Conservation (phyloP, 2,113 vertebrate genomes). For the Calyptommatus sinebrachiatus region DNA sequence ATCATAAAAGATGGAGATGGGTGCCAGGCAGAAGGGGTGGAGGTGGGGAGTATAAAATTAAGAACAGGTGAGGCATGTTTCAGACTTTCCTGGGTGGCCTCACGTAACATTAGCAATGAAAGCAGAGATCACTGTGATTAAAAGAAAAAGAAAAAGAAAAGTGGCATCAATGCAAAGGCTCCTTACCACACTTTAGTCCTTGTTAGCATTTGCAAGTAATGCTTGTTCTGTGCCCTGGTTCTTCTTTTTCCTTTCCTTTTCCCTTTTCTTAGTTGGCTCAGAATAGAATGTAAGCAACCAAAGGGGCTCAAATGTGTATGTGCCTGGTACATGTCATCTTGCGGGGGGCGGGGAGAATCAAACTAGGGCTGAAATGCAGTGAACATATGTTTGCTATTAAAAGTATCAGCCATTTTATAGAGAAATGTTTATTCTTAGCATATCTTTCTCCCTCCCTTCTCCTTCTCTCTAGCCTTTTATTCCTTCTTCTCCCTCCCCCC, state of each 20-base stretch:
- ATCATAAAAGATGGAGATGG: slow-evolving; percentile 15
- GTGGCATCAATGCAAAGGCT: slow-evolving; percentile 57
- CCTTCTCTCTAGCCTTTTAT: too few species aligned
- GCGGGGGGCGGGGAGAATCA: background rate
- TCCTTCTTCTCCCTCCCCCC: too few species aligned
- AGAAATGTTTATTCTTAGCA: too few species aligned
- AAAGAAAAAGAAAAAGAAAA: background rate
- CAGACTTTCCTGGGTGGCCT: slow-evolving; percentile 48
- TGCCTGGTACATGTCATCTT: background rate
- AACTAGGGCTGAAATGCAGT: background rate
- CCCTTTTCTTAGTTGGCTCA: background rate
- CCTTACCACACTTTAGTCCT: slow-evolving; percentile 27
- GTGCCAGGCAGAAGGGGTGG: background rate
- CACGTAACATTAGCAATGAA: slow-evolving; percentile 58
- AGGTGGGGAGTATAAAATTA: background rate
- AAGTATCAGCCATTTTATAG: too few species aligned
- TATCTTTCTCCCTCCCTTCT: too few species aligned
- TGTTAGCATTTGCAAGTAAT: slow-evolving; percentile 58
- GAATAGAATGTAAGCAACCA: background rate
- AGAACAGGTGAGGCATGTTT: slow-evolving; percentile 51
- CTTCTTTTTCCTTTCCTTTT: background rate
- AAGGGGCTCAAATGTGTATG: background rate
- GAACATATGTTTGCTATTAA: too few species aligned
- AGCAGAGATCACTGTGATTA: slow-evolving; percentile 51
- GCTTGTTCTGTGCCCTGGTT: background rate